phyloP scores from a whole-genome alignment of 2,113 vertebrate species.

The Pollimyrus isidori region DNA sequence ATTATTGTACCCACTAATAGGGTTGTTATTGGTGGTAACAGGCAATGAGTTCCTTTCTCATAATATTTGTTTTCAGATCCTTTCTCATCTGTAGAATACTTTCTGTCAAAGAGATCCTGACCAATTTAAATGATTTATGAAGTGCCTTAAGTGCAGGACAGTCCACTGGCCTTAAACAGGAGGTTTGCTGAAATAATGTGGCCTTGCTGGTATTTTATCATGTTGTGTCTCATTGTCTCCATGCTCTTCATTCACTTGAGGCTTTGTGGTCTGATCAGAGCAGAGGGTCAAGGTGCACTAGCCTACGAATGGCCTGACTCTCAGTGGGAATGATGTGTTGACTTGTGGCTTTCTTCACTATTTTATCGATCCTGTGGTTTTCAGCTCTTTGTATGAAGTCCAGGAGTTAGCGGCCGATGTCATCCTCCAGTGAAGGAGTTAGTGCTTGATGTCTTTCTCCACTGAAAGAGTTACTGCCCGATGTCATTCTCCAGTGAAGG shows the following conservation, averaged over 20 bases:
- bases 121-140: background rate
- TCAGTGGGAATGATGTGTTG: background rate
- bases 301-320: background rate
- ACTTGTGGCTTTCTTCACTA: background rate
- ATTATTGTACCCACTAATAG: background rate
- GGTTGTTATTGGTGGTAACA: background rate
- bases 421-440: background rate
- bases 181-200: background rate
- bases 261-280: background rate
- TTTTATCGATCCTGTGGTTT: background rate
- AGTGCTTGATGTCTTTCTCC: background rate
- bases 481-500: background rate
- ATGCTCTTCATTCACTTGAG: background rate
- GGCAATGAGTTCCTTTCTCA: background rate
- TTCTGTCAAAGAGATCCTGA: background rate
- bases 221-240: background rate
- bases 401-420: background rate
- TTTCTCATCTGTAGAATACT: background rate
- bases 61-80: background rate
- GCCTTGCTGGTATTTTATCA: background rate
- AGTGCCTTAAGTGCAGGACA: background rate
- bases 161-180: background rate
- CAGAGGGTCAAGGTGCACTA: background rate
- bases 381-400: background rate
- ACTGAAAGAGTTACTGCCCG: background rate